Evolutionary conservation across 2,888 invertebrate species (phyloP).

Genomic region (Notodonta ziczac): DNA sequence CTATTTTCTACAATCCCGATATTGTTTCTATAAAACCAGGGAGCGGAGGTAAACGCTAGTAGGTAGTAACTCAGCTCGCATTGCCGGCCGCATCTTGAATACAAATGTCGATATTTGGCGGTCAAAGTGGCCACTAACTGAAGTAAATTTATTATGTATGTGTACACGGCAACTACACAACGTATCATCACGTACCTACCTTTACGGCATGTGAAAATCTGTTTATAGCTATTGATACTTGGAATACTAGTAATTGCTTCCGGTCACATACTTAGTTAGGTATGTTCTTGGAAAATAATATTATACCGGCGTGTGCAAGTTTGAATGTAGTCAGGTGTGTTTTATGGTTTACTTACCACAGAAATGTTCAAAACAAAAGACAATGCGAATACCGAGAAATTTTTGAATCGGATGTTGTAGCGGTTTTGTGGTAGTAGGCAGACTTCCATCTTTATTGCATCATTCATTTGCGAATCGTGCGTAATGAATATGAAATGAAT

Average conservation of each 20-base stretch:
- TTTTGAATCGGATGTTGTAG: slow-evolving; percentile 1
- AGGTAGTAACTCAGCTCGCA: slow-evolving; percentile 49
- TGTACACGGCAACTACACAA: slow-evolving; percentile 51
- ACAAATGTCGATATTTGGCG: slow-evolving; percentile 75
- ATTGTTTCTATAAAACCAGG: slow-evolving; percentile 29
- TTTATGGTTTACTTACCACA: slow-evolving; percentile 3
- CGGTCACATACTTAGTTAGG: slow-evolving; percentile 63
- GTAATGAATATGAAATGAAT: not conserved
- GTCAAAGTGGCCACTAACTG: slow-evolving; percentile 62
- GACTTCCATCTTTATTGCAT: slow-evolving; percentile 5
- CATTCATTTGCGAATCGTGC: slow-evolving; percentile 2
- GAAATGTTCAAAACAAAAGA: slow-evolving; percentile 3
- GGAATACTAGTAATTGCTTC: slow-evolving; percentile 71
- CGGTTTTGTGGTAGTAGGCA: slow-evolving; percentile 2
- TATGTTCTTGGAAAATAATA: slow-evolving; percentile 52
- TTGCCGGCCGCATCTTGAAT: slow-evolving; percentile 54
- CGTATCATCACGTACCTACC: slow-evolving; percentile 61
- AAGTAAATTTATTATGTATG: slow-evolving; percentile 61
- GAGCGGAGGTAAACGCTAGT: slow-evolving; percentile 49
- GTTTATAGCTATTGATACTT: slow-evolving; percentile 64
- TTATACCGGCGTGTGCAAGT: slow-evolving; percentile 23
- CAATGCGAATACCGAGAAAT: slow-evolving; percentile 4
- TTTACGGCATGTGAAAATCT: slow-evolving; percentile 65
- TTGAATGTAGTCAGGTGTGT: slow-evolving; percentile 11
- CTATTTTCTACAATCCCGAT: not conserved